A percentile compares a stretch with the other conserved stretches of the same genome.
phyloP scores from a whole-genome alignment of 2,888 invertebrate genomes.

The Tineola bisselliella region DNA sequence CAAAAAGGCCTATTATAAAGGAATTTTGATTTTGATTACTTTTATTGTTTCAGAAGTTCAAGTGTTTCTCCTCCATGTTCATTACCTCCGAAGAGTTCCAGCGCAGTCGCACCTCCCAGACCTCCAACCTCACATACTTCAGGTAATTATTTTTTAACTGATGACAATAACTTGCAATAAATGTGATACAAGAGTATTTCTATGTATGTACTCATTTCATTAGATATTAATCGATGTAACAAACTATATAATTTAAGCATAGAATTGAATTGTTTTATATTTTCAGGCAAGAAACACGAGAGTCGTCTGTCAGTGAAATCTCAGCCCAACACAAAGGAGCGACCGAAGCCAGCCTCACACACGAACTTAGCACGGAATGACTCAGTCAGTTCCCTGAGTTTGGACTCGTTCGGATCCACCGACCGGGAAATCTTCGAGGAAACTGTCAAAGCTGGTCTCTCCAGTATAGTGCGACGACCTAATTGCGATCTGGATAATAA shows the following conservation, averaged over 20 bases:
- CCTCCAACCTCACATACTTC: constrained; percentile 16
- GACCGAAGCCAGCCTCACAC: constrained; percentile 28
- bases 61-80: constrained; percentile 23
- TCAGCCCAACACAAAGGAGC: not conserved
- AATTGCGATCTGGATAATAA: constrained; percentile 25
- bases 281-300: constrained; percentile 34
- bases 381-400: constrained; percentile 51
- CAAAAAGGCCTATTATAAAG: too few species aligned
- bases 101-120: constrained; percentile 23
- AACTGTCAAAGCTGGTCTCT: constrained; percentile 81
- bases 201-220: too few species aligned
- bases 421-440: constrained; percentile 76
- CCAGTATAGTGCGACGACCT: constrained; percentile 37
- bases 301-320: constrained; percentile 31
- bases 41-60: not conserved
- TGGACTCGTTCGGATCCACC: constrained; percentile 69
- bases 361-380: constrained; percentile 30
- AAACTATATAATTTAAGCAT: too few species aligned
- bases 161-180: too few species aligned
- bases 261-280: not conserved
- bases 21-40: too few species aligned
- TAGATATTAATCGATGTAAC: too few species aligned
- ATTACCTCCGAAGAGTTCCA: constrained; percentile 25
- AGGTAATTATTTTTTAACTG: not conserved
- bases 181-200: too few species aligned